Evolutionary conservation across 2,888 invertebrate species (phyloP).

Genomic region (Erebia ligea): DNA sequence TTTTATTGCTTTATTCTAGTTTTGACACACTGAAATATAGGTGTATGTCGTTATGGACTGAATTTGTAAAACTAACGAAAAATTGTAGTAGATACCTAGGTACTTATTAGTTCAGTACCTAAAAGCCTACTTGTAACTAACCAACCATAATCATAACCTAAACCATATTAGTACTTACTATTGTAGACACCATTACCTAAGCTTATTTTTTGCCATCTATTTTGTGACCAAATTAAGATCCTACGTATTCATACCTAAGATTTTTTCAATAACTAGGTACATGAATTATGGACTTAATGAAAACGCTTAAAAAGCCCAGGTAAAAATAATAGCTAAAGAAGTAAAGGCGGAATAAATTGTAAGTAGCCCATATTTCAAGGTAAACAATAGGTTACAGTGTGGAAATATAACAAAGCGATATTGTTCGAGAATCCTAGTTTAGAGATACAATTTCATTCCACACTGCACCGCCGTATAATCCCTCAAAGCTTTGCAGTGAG

Average conservation of each 20-base stretch:
- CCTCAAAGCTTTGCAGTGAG: slow-evolving; percentile 77
- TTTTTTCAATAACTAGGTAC: too few species aligned
- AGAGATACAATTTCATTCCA: slow-evolving; percentile 63
- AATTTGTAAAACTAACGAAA: background rate
- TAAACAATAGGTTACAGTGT: slow-evolving; percentile 22
- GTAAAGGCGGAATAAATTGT: background rate
- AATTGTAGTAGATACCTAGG: too few species aligned
- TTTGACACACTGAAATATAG: slow-evolving; percentile 43
- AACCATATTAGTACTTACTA: too few species aligned
- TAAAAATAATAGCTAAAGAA: background rate
- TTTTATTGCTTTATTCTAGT: slow-evolving; percentile 60
- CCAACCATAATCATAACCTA: too few species aligned
- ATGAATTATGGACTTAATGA: too few species aligned
- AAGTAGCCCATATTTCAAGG: slow-evolving; percentile 13
- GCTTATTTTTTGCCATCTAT: too few species aligned
- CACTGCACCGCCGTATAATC: slow-evolving; percentile 69
- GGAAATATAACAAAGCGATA: slow-evolving; percentile 30
- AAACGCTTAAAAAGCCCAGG: too few species aligned
- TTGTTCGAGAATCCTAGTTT: slow-evolving; percentile 42
- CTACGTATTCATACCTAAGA: too few species aligned
- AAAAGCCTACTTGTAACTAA: background rate
- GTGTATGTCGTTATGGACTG: slow-evolving; percentile 5
- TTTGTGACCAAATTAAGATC: too few species aligned
- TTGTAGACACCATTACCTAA: too few species aligned
- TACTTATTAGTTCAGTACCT: too few species aligned